These are phyloP conservation scores for Micoletzkya japonica DNA, from an alignment of 2,888 invertebrate genomes.

Conservation along the genomic window DNA sequence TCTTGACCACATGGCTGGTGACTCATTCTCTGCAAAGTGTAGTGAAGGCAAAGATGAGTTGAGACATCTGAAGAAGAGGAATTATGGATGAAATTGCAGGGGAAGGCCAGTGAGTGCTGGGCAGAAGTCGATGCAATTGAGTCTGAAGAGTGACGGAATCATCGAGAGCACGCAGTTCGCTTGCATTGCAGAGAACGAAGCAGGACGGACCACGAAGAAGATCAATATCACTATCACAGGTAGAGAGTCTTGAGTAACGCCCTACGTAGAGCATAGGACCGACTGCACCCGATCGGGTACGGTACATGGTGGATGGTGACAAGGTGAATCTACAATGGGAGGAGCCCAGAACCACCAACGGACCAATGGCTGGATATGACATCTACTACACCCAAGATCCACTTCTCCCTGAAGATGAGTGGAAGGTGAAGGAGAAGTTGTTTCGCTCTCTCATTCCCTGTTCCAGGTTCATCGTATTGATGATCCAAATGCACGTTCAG, in stretches of 20 bases:
- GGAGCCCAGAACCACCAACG: slow-evolving; percentile 58
- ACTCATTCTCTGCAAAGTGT: background rate
- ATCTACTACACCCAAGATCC: slow-evolving; percentile 59
- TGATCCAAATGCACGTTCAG: slow-evolving; percentile 44
- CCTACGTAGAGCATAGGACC: slow-evolving; percentile 40
- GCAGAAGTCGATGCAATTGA: slow-evolving; percentile 47
- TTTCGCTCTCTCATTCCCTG: background rate
- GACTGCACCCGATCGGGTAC: slow-evolving; percentile 56
- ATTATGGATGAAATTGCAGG: slow-evolving; percentile 31
- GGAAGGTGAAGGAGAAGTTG: slow-evolving; percentile 35
- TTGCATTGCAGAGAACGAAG: slow-evolving; percentile 62
- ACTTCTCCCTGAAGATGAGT: slow-evolving; percentile 50
- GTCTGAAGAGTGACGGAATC: slow-evolving; percentile 54
- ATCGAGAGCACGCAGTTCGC: slow-evolving; percentile 55
- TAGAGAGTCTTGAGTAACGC: background rate
- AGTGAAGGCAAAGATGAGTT: background rate
- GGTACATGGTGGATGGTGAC: slow-evolving; percentile 60
- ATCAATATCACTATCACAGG: slow-evolving; percentile 55
- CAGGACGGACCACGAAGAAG: slow-evolving; percentile 53
- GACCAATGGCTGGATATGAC: slow-evolving; percentile 60
- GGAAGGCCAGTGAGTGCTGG: slow-evolving; percentile 53
- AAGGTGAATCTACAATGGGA: slow-evolving; percentile 58
- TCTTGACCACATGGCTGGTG: background rate
- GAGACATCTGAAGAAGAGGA: background rate
- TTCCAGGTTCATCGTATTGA: slow-evolving; percentile 40